A percentile compares a stretch with the other conserved stretches of the same genome.
Evolutionary conservation across 2,797 vertebrate species (phyloP).

Genomic region (Siniperca undulata): DNA sequence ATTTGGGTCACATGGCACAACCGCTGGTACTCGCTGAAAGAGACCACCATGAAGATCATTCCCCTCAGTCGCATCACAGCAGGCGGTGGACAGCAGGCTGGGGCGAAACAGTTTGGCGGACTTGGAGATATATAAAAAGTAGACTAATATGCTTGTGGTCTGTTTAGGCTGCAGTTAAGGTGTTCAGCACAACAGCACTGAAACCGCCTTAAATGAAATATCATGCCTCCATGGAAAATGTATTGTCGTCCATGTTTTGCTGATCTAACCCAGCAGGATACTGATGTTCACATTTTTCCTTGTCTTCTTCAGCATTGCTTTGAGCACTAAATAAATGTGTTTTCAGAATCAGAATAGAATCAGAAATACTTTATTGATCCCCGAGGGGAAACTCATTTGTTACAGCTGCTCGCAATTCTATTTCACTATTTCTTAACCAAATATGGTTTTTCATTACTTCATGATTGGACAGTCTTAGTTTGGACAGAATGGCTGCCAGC

Average conservation of each 20-base stretch:
- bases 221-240: not conserved
- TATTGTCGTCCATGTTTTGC: not conserved
- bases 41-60: slow-evolving; percentile 95
- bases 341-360: slow-evolving; percentile 8
- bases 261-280: slow-evolving; percentile 17
- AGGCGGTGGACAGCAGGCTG: slow-evolving; percentile 84
- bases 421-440: slow-evolving; percentile 9
- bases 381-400: too few species aligned
- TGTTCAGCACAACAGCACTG: slow-evolving; percentile 1
- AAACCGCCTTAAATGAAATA: slow-evolving; percentile 14
- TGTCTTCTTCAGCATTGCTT: slow-evolving; percentile 20
- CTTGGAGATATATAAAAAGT: slow-evolving; percentile 49
- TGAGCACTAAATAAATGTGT: slow-evolving; percentile 60
- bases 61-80: slow-evolving; percentile 85
- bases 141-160: not conserved
- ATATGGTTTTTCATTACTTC: slow-evolving; percentile 14
- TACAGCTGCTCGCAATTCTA: too few species aligned
- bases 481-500: not conserved
- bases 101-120: slow-evolving; percentile 81
- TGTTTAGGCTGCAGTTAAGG: not conserved
- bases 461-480: not conserved
- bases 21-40: slow-evolving; percentile 97
- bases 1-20: slow-evolving; percentile 94
- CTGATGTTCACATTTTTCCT: not conserved
- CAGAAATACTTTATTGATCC: too few species aligned